phyloP scores from a whole-genome alignment of 64 coral and sea anemone genomes.

The Pocillopora damicornis region DNA sequence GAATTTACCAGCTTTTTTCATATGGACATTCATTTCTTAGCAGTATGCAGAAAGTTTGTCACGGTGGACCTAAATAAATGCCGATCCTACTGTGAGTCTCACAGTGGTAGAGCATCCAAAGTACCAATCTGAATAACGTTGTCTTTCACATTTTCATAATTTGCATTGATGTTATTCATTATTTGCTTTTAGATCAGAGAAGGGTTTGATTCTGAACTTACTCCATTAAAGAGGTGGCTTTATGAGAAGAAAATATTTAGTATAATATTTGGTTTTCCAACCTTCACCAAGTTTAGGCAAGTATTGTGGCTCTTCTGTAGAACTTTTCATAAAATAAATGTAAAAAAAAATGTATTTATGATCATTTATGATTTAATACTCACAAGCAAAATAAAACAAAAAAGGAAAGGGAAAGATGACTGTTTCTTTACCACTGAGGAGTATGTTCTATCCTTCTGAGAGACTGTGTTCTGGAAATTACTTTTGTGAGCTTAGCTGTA shows the following conservation, averaged over 20 bases:
- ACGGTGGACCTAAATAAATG: no score
- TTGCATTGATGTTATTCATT: neutral
- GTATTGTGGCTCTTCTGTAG: neutral
- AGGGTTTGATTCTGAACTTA: conserved; percentile 65
- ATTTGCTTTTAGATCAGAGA: conserved; percentile 46
- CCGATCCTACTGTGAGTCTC: no score
- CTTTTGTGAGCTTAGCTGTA: no score
- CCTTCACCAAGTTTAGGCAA: conserved; percentile 91
- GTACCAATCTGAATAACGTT: neutral
- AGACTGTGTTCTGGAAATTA: no score
- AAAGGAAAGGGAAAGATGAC: no score
- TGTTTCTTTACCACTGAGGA: no score
- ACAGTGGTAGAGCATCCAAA: neutral
- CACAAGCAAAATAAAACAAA: no score
- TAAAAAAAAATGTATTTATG: neutral
- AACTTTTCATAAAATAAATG: neutral
- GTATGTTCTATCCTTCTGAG: no score
- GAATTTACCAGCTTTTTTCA: no score
- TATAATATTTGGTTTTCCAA: conserved; percentile 58
- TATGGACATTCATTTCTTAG: no score
- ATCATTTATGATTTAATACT: no score
- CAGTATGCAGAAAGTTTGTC: no score
- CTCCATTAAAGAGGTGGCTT: conserved; percentile 78
- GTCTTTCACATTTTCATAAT: neutral
- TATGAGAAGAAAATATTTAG: conserved; percentile 85